These are phyloP conservation scores for Pagetopsis macropterus DNA, from an alignment of 2,797 vertebrate species.

Conservation along the genomic window DNA sequence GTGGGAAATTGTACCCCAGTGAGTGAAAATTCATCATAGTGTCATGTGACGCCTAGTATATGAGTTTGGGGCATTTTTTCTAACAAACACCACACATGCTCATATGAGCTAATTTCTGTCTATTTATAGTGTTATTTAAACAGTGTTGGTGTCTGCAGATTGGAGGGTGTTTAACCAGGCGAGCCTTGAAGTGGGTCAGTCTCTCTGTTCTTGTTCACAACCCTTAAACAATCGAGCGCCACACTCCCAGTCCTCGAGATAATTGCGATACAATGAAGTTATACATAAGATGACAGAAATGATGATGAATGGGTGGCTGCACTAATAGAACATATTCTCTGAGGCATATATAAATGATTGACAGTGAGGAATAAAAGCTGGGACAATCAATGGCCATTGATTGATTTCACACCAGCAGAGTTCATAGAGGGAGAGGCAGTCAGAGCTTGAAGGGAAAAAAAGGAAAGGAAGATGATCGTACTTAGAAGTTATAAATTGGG, in stretches of 20 bases:
- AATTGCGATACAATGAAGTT: conserved; percentile 58
- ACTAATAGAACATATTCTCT: conserved; percentile 68
- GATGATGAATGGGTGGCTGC: conserved; percentile 73
- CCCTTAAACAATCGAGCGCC: conserved; percentile 33
- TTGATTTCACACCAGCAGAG: conserved; percentile 64
- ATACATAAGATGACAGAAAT: conserved; percentile 71
- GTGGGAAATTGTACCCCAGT: background rate
- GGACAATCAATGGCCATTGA: conserved; percentile 73
- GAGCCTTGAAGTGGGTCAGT: conserved; percentile 44
- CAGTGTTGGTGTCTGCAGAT: conserved; percentile 20
- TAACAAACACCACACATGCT: conserved; percentile 13
- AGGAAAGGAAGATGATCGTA: conserved; percentile 34
- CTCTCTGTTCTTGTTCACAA: conserved; percentile 41
- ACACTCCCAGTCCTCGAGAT: conserved; percentile 45
- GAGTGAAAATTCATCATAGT: background rate
- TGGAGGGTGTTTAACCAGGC: conserved; percentile 36
- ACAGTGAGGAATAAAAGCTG: conserved; percentile 69
- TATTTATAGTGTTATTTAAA: conserved; percentile 52
- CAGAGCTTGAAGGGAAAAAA: background rate
- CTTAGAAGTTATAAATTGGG: conserved; percentile 41
- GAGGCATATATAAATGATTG: conserved; percentile 59
- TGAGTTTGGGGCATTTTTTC: conserved; percentile 22
- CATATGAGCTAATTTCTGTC: conserved; percentile 4
- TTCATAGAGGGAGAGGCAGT: conserved; percentile 50
- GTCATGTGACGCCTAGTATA: conserved; percentile 10